Evolutionary conservation across 2,113 vertebrate genomes (phyloP).

Genomic region (Heliornis fulica): DNA sequence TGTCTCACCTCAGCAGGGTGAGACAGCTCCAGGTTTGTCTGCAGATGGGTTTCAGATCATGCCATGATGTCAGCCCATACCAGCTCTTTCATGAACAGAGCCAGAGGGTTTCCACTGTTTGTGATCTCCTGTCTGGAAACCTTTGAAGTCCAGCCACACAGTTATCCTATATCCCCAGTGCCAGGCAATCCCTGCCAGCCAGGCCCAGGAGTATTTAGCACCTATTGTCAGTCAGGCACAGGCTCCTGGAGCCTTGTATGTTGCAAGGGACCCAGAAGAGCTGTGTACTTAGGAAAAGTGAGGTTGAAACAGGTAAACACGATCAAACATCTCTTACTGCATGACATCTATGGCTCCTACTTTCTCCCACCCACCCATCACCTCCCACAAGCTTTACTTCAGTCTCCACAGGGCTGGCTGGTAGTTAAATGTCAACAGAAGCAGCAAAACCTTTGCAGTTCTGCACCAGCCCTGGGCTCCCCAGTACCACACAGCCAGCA

Average conservation of each 20-base stretch:
- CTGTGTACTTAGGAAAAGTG: not conserved
- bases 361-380: not conserved
- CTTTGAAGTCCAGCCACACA: not conserved
- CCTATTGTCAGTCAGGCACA: not conserved
- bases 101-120: not conserved
- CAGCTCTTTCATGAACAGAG: not conserved
- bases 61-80: not conserved
- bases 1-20: not conserved
- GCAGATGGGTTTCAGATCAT: not conserved
- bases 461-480: not conserved
- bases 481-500: not conserved
- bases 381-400: conserved; percentile 13
- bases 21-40: not conserved
- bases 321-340: not conserved
- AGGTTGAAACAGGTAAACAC: not conserved
- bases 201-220: not conserved
- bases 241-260: not conserved
- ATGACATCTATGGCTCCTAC: not conserved
- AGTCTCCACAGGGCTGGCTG: not conserved
- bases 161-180: not conserved
- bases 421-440: conserved; percentile 15
- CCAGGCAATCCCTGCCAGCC: not conserved
- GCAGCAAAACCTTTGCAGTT: not conserved
- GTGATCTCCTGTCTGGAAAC: not conserved
- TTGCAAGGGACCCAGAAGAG: not conserved